Conservation (phyloP, 2,113 vertebrate species). For the Poeciliopsis turrubarensis region DNA sequence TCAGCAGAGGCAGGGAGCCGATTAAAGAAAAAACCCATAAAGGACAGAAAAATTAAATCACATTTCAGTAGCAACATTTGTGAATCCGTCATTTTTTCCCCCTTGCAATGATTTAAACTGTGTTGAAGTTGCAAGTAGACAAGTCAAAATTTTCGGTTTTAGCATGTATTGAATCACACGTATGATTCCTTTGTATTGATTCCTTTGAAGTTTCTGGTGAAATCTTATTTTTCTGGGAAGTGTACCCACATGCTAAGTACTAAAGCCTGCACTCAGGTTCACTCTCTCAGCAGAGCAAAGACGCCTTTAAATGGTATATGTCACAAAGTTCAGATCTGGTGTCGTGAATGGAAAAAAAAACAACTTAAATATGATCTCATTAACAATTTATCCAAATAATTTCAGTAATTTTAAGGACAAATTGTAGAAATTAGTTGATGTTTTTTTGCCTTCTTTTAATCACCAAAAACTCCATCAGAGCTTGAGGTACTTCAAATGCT, state of each 20-base stretch:
- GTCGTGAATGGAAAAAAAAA: not conserved
- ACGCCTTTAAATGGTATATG: not conserved
- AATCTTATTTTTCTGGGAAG: too few relatives aligned
- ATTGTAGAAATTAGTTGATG: not conserved
- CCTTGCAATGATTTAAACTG: too few relatives aligned
- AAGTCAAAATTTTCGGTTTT: too few relatives aligned
- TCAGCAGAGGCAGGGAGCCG: not conserved
- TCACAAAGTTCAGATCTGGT: not conserved
- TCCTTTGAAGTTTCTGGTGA: too few relatives aligned
- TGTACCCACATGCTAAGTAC: not conserved
- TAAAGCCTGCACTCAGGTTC: not conserved
- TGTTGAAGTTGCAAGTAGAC: too few relatives aligned
- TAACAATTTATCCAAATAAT: not conserved
- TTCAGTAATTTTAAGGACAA: not conserved
- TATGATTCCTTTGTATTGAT: too few relatives aligned
- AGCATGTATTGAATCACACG: too few relatives aligned
- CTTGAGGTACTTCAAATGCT: conserved; percentile 3
- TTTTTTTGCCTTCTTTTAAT: conserved; percentile 3
- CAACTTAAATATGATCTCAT: not conserved
- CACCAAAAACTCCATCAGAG: conserved; percentile 10
- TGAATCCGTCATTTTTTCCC: too few relatives aligned
- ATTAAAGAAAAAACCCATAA: not conserved
- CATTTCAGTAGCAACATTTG: not conserved
- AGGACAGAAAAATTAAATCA: not conserved
- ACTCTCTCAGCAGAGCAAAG: not conserved